Base-by-base conservation (phyloP, 2,888 invertebrate genomes). In the Schizotus pectinicornis region DNA sequence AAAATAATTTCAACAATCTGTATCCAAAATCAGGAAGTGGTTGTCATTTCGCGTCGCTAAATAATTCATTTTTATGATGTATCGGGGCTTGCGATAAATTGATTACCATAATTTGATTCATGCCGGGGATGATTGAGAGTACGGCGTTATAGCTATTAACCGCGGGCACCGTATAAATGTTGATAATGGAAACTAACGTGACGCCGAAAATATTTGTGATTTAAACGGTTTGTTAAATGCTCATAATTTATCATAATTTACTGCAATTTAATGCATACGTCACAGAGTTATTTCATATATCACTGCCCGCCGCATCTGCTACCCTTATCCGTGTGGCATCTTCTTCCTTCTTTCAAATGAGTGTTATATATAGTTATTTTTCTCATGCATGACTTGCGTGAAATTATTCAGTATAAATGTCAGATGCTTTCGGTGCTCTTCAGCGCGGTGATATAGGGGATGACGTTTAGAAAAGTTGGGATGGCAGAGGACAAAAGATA, bases 181-280 rank as follows among this genome's bases (percentile, higher is more conserved):
- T 34, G 30, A 37, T 35, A 48, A 53, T 54, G 35, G 35, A 42
- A 55, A 35, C 33, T 14, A 53, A 36, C 53, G 50, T 43, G 52
- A 50, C 41, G 53, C 47, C 53, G 47, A 52, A 54, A 58, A 60
- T 60, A 60, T 60, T 56, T 58, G 58, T 56, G 42, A 30, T 56
- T 9, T 35, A 43, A 51, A 51, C 56, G 59, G 51, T 62, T 64
- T 56, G 56, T 65, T 63, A 61, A 63, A 61, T 46, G 39, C 43
- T 55, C 60, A 63, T 63, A 61, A 65, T 65, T 65, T 65, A 65
- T 63, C 57, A 61, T 65, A 65, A 65, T 65, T 65, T 65, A 57
- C 48, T 60, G 57, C 61, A 57, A 61, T 65, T 65, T 65, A 65
- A 65, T 65, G 59, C 59, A 61, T 52, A 50, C 41, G 56, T 57